A percentile compares a stretch with the other conserved stretches of the same genome.
phyloP scores from a whole-genome alignment of 2,797 vertebrate genomes.

The Onychomys torridus region DNA sequence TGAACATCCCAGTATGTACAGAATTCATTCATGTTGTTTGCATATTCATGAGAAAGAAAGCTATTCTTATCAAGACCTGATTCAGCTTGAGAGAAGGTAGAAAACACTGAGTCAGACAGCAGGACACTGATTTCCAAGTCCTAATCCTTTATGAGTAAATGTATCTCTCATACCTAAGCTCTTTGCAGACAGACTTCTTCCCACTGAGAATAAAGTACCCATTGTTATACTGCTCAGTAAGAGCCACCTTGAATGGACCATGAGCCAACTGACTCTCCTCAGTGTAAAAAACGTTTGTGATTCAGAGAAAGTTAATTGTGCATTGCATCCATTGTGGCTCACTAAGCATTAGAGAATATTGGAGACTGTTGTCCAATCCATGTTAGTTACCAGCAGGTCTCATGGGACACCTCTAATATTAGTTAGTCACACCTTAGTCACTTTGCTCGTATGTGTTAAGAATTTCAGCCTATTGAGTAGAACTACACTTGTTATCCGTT shows the following conservation, averaged over 20 bases:
- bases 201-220: too few relatives aligned
- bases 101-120: too few relatives aligned
- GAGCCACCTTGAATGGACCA: not conserved
- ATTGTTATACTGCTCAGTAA: not conserved
- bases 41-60: not conserved
- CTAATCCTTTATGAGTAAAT: not conserved
- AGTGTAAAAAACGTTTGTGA: not conserved
- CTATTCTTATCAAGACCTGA: rapidly evolving
- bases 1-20: not conserved
- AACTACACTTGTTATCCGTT: too few relatives aligned
- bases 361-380: not conserved
- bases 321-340: not conserved
- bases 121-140: too few relatives aligned
- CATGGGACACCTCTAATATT: too few relatives aligned
- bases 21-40: not conserved
- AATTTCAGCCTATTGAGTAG: too few relatives aligned
- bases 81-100: not conserved
- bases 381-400: too few relatives aligned
- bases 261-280: rapidly evolving
- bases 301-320: too few relatives aligned
- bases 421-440: too few relatives aligned
- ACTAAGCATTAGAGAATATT: not conserved
- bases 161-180: rapidly evolving
- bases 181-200: not conserved
- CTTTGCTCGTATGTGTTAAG: too few relatives aligned